These are phyloP conservation scores for Drosophila albomicans DNA, from an alignment of 1,140 invertebrate species.

Conservation along the genomic window DNA sequence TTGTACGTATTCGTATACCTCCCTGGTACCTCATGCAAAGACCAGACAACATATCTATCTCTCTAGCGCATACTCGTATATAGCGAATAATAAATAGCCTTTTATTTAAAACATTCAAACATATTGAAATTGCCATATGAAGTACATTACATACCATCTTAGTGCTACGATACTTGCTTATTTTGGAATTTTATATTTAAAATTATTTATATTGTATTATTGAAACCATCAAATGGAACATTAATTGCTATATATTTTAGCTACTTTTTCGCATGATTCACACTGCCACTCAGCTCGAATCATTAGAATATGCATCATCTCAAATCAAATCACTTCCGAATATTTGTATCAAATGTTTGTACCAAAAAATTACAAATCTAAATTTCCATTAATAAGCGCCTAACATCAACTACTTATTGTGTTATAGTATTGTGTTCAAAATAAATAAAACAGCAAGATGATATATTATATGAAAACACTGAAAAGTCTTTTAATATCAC, in stretches of 20 bases:
- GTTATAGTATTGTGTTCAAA: constrained; percentile 66
- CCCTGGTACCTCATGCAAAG: constrained; percentile 14
- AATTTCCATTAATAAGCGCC: constrained; percentile 47
- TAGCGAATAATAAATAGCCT: constrained; percentile 55
- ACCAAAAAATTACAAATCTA: constrained; percentile 22
- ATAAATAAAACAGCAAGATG: constrained; percentile 73
- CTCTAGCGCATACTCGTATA: constrained; percentile 2
- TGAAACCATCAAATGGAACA: constrained; percentile 18
- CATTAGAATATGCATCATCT: constrained; percentile 30
- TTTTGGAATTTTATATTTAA: constrained; percentile 35
- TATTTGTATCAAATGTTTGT: constrained; percentile 83
- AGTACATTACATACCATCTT: constrained; percentile 11
- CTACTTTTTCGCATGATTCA: constrained; percentile 10
- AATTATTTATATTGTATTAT: constrained; percentile 63
- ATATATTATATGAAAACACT: constrained; percentile 38
- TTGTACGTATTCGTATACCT: constrained; percentile 8
- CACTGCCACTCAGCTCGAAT: constrained; percentile 13
- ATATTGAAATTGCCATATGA: constrained; percentile 66
- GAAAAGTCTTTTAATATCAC: neutral
- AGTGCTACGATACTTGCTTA: constrained; percentile 19
- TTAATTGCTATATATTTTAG: constrained; percentile 12
- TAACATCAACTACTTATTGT: constrained; percentile 69
- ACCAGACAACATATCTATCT: neutral
- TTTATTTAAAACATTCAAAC: constrained; percentile 51
- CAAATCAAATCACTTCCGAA: constrained; percentile 54